Conservation (phyloP, 1,140 invertebrate genomes). For the Hyphantria cunea region DNA sequence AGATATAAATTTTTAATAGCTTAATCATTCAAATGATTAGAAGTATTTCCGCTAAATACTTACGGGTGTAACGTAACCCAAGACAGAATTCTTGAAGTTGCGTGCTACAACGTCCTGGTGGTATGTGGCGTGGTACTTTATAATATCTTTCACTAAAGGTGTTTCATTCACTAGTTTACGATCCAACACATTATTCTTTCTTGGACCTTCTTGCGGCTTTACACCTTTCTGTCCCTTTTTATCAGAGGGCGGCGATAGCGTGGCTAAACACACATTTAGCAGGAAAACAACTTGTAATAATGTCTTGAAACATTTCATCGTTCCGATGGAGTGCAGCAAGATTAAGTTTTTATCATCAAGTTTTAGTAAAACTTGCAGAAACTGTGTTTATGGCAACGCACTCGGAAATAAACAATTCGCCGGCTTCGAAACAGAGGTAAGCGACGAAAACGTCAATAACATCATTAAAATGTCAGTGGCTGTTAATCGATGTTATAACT, state of each 20-base stretch:
- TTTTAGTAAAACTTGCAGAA: neutral
- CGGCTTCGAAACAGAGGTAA: neutral
- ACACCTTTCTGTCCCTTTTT: conserved; percentile 76
- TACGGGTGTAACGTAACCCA: conserved; percentile 96
- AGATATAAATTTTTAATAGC: neutral
- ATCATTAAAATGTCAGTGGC: neutral
- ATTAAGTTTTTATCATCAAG: neutral
- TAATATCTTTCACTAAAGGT: conserved; percentile 86
- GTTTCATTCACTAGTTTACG: conserved; percentile 86
- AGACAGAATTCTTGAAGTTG: conserved; percentile 86
- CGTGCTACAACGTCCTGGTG: conserved; percentile 85
- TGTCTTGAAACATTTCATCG: conserved; percentile 61
- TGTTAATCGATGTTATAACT: neutral
- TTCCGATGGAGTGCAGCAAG: conserved; percentile 11
- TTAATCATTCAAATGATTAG: too few species aligned
- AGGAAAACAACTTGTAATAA: conserved; percentile 57
- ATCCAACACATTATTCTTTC: conserved; percentile 86
- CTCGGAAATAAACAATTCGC: neutral
- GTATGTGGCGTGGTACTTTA: conserved; percentile 88
- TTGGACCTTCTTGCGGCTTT: conserved; percentile 83
- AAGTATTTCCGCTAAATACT: conserved; percentile 30
- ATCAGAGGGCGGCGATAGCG: conserved; percentile 79
- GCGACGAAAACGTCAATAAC: neutral
- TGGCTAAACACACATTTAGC: conserved; percentile 64
- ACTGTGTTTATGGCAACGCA: neutral